Evolutionary conservation across 1,140 invertebrate genomes (phyloP).

Genomic region (Liolophura sinensis): DNA sequence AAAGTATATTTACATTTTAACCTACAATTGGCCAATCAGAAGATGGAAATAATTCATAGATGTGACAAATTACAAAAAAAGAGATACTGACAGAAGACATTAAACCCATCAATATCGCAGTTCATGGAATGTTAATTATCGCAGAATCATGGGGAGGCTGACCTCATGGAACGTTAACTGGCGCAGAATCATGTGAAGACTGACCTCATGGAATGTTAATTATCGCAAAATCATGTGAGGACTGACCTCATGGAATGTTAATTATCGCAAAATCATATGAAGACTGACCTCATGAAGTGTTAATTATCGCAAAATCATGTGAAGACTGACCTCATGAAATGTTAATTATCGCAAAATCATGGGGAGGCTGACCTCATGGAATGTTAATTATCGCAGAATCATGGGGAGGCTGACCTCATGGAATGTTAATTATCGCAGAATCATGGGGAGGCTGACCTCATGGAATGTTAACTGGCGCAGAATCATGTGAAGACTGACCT

Average conservation of each 20-base stretch:
- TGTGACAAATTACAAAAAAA: background rate
- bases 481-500: background rate
- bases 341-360: background rate
- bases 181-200: background rate
- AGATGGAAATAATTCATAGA: background rate
- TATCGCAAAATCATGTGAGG: background rate
- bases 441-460: background rate
- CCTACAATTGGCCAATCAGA: background rate
- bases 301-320: background rate
- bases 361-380: background rate
- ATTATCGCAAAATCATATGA: background rate
- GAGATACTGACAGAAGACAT: background rate
- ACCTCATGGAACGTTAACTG: background rate
- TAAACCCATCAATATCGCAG: background rate
- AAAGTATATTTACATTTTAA: background rate
- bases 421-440: background rate
- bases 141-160: background rate
- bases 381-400: background rate
- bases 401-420: background rate
- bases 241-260: background rate
- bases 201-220: background rate
- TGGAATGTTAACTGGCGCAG: background rate
- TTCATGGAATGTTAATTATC: no score
- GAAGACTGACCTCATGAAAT: background rate
- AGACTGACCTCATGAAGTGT: background rate